These are phyloP conservation scores for Spinibarbus caldwelli DNA, from an alignment of 2,797 vertebrate species.

Conservation along the genomic window DNA sequence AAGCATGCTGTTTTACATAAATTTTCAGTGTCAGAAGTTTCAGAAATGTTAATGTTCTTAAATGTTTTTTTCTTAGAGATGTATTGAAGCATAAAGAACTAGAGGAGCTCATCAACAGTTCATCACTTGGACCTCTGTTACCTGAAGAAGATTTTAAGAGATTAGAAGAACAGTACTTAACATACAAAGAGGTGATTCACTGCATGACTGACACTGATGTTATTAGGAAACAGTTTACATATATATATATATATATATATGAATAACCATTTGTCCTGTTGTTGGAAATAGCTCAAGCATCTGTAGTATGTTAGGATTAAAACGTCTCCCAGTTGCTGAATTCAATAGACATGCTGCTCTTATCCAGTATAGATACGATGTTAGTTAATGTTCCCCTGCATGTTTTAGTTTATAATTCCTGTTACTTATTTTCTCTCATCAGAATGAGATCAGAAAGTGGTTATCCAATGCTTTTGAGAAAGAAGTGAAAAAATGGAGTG, in stretches of 20 bases:
- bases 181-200: constrained; percentile 76
- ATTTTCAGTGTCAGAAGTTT: too few species aligned
- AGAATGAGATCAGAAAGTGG: constrained; percentile 75
- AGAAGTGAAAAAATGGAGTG: constrained; percentile 80
- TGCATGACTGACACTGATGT: not conserved
- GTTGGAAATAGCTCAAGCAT: too few species aligned
- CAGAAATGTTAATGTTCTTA: constrained; percentile 3
- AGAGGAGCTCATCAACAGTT: constrained; percentile 70
- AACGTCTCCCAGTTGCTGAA: not conserved
- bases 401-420: not conserved
- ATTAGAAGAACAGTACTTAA: constrained; percentile 76
- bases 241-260: too few species aligned
- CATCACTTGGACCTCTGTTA: constrained; percentile 78
- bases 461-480: constrained; percentile 75
- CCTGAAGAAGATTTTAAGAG: constrained; percentile 64
- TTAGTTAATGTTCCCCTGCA: not conserved
- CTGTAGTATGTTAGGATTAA: not conserved
- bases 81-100: constrained; percentile 80
- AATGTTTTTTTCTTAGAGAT: constrained; percentile 71
- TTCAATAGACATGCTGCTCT: not conserved
- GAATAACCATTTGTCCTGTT: too few species aligned
- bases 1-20: not conserved
- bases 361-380: too few species aligned
- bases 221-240: too few species aligned
- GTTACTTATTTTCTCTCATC: constrained; percentile 17